Evolutionary conservation across 2,797 vertebrate species (phyloP).

Genomic region (Lates japonicus): DNA sequence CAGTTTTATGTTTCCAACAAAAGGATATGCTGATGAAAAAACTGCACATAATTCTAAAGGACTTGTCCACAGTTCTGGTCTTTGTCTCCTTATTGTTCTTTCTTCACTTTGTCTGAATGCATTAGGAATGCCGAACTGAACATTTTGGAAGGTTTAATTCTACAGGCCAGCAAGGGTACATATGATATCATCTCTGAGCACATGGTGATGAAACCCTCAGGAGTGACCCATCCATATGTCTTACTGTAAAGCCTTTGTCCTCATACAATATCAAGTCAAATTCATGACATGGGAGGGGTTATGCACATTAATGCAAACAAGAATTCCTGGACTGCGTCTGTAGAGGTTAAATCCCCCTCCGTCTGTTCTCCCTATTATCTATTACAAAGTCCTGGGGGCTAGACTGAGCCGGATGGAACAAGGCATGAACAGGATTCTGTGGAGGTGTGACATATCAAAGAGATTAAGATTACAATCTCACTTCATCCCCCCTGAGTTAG

Average conservation of each 20-base stretch:
- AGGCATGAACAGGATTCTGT: slow-evolving; percentile 42
- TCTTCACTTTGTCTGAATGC: background rate
- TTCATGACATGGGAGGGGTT: slow-evolving; percentile 21
- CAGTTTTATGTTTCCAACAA: too few relatives aligned
- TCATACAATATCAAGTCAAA: slow-evolving; percentile 27
- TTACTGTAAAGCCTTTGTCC: slow-evolving; percentile 20
- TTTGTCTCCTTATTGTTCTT: background rate
- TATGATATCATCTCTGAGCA: slow-evolving; percentile 25
- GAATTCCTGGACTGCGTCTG: slow-evolving; percentile 46
- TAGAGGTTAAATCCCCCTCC: slow-evolving; percentile 56
- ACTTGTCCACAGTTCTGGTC: background rate
- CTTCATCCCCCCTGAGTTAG: slow-evolving; percentile 40
- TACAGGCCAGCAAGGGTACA: background rate
- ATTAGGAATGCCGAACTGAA: background rate
- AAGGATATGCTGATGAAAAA: too few relatives aligned
- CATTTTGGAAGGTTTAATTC: background rate
- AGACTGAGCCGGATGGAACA: slow-evolving; percentile 29
- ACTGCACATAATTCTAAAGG: background rate
- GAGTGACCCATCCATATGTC: slow-evolving; percentile 14
- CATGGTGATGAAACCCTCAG: slow-evolving; percentile 23
- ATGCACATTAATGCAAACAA: slow-evolving; percentile 54
- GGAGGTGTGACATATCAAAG: slow-evolving; percentile 57
- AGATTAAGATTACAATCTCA: slow-evolving; percentile 71
- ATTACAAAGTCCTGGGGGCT: slow-evolving; percentile 35
- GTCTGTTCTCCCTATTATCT: slow-evolving; percentile 55